Evolutionary conservation across 2,888 invertebrate species (phyloP), one percentile per base, ranked within the genome.

Genomic region (Euproctis similis): DNA sequence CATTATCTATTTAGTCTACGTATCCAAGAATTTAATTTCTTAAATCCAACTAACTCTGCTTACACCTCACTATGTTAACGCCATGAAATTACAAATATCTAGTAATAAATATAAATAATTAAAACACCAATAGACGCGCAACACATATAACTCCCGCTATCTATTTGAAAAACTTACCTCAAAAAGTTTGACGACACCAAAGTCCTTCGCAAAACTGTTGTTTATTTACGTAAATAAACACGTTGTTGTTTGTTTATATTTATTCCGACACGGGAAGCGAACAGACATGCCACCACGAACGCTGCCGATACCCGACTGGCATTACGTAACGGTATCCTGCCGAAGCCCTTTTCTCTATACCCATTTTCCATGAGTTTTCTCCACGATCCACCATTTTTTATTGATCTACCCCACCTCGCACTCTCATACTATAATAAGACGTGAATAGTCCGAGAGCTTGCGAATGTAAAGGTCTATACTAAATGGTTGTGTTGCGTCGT

Each of bases 171-270:
- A 40, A 42, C 51, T 53, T 50, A 55, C 57, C 52, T 46, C 19
- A 17, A 41, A 42, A 33, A 32, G 36, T 34, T 29, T 21, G 36
- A 46, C 33, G 40, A 33, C 45, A 33, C 36, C 24, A 41, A 57
- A 59, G 53, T 61, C 54, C 54, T 46, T 45, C 30, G n/a, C n/a
- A n/a, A 52, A 46, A 49, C 50, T 63, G 53, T 39, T 59, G 53
- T 28, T 72, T 81, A 78, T 82, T 80, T 78, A 82, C 82, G 81
- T 59, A 53, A 50, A 49, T 64, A 76, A 77, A 75, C 73, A 82
- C 69, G 80, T 69, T 81, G 78, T 80, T 82, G 78, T 78, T n/a
- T 81, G 66, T 82, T 82, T 82, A 78, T 80, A 53, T 71, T 69
- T 55, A n/a, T 58, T 39, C 51, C 31, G 29, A 30, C 33, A 48